These are phyloP conservation scores for Acanthosepion lycidas DNA, from an alignment of 2,888 invertebrate species.

Conservation along the genomic window DNA sequence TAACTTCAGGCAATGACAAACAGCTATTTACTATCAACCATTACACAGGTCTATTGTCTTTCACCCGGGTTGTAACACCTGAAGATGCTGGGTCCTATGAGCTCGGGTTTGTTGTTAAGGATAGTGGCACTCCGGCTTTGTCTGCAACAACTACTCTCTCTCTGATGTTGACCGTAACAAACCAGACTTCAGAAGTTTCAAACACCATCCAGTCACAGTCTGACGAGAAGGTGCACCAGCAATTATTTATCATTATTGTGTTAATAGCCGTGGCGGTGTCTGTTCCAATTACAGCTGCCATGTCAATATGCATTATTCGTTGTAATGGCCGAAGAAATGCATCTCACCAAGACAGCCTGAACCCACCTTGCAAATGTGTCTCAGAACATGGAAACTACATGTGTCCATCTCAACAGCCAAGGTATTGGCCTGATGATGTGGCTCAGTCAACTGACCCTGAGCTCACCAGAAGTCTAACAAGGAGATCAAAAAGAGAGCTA, in stretches of 20 bases:
- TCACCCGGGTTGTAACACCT: neutral
- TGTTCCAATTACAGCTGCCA: neutral
- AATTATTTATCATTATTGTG: neutral
- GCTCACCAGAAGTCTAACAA: neutral
- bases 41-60: neutral
- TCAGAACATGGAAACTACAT: neutral
- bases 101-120: neutral
- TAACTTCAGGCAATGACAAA: neutral
- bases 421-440: neutral
- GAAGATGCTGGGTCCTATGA: constrained; percentile 7
- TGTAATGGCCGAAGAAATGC: constrained; percentile 20
- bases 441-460: neutral
- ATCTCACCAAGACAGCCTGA: neutral
- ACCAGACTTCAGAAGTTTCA: neutral
- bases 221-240: constrained; percentile 20
- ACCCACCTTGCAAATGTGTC: constrained; percentile 33
- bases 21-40: neutral
- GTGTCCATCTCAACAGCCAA: neutral
- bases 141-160: neutral
- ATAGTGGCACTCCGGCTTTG: neutral
- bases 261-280: neutral
- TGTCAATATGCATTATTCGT: constrained; percentile 33
- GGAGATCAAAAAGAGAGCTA: neutral
- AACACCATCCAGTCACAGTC: neutral
- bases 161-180: neutral